Conservation (phyloP, 2,797 vertebrate genomes). For the Sparidentex hasta region DNA sequence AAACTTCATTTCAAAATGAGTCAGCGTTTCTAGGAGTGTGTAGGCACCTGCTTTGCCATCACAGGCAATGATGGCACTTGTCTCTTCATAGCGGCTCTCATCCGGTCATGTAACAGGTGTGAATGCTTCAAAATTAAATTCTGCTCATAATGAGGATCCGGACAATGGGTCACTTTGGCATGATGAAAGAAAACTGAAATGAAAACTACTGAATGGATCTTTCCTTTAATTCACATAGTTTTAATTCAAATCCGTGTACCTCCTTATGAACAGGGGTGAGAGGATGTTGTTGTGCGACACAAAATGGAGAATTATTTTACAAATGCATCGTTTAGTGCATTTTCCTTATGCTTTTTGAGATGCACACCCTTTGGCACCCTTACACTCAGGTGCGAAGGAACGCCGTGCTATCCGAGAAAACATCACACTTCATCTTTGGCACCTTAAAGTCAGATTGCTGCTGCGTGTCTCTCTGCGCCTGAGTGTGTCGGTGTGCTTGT, state of each 20-base stretch:
- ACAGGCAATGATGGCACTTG: neutral
- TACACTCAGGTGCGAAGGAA: constrained; percentile 56
- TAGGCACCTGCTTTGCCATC: neutral
- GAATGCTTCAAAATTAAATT: neutral
- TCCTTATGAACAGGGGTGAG: neutral
- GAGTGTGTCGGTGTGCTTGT: constrained; percentile 69
- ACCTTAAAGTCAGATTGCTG: constrained; percentile 57
- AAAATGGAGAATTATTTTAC: constrained; percentile 11
- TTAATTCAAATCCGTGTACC: neutral
- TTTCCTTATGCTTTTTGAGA: constrained; percentile 33
- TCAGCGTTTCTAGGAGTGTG: neutral
- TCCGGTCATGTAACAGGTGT: neutral
- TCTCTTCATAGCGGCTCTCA: neutral
- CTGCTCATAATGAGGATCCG: neutral
- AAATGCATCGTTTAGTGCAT: constrained; percentile 14
- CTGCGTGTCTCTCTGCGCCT: constrained; percentile 49
- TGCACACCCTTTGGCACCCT: constrained; percentile 42
- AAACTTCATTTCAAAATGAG: neutral
- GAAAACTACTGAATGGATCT: neutral
- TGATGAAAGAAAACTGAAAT: neutral
- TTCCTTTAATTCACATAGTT: neutral
- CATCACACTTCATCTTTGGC: constrained; percentile 68
- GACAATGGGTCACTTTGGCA: neutral
- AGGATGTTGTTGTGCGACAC: neutral
- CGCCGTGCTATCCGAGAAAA: constrained; percentile 44